Evolutionary conservation across 2,113 vertebrate species (phyloP).

Genomic region (Lophura nycthemera): DNA sequence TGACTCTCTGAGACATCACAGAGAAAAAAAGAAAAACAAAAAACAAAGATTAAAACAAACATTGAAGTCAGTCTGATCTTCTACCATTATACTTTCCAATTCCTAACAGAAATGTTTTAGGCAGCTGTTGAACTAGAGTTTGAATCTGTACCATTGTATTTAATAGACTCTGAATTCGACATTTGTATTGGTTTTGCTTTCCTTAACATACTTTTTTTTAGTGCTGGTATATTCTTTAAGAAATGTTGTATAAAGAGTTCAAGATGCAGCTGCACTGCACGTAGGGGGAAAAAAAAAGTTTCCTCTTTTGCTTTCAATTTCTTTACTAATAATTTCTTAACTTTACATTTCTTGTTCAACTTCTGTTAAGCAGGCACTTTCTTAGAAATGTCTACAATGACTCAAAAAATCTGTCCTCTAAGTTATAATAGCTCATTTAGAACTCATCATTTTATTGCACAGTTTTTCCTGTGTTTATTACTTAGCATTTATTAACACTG

Average conservation of each 20-base stretch:
- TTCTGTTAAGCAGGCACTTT: background rate
- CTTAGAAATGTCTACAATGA: background rate
- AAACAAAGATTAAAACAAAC: background rate
- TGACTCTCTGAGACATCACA: background rate
- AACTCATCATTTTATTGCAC: background rate
- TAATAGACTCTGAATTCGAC: background rate
- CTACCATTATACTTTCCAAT: background rate
- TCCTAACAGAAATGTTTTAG: background rate
- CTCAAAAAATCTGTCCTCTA: background rate
- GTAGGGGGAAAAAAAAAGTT: background rate
- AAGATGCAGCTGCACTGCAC: background rate
- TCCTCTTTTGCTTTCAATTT: background rate
- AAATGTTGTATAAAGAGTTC: background rate
- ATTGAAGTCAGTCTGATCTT: background rate
- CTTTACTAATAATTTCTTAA: background rate
- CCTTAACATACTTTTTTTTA: background rate
- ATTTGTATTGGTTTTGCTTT: fast-evolving
- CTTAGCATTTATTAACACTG: background rate
- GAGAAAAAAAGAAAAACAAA: background rate
- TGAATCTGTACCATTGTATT: background rate
- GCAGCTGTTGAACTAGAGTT: background rate
- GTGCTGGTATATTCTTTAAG: background rate
- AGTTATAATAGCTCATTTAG: background rate
- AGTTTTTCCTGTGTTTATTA: background rate
- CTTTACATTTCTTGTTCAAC: background rate